Evolutionary conservation across 1,140 invertebrate species (phyloP).

Genomic region (Archegozetes longisetosus): DNA sequence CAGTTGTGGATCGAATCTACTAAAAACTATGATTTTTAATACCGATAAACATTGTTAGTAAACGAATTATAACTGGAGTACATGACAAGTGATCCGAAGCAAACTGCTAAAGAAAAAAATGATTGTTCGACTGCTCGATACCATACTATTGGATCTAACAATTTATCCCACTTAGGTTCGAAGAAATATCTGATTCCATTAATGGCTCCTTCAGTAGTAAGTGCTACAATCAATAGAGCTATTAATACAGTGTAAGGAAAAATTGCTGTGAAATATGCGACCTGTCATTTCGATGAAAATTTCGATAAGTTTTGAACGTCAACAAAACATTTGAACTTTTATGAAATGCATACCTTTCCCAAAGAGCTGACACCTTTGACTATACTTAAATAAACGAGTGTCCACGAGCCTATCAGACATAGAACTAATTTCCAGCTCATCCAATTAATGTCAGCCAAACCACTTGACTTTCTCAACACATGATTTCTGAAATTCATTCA

Average conservation of each 20-base stretch:
- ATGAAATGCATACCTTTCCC: slow-evolving; percentile 28
- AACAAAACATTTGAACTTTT: too few species aligned
- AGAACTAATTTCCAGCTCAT: slow-evolving; percentile 30
- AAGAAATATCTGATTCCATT: slow-evolving; percentile 37
- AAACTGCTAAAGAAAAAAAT: slow-evolving; percentile 87
- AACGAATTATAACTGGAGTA: slow-evolving; percentile 92
- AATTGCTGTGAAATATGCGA: slow-evolving; percentile 41
- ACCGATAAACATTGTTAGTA: slow-evolving; percentile 80
- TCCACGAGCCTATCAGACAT: slow-evolving; percentile 31
- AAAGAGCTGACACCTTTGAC: slow-evolving; percentile 32
- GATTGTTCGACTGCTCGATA: slow-evolving; percentile 86
- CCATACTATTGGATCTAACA: slow-evolving; percentile 25
- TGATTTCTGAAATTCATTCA: background rate
- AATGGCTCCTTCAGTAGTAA: slow-evolving; percentile 33
- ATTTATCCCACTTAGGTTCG: slow-evolving; percentile 26
- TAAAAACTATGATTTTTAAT: background rate
- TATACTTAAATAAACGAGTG: slow-evolving; percentile 31
- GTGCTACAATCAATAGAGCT: slow-evolving; percentile 37
- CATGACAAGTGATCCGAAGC: slow-evolving; percentile 84
- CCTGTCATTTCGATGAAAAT: slow-evolving; percentile 36
- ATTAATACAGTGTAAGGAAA: slow-evolving; percentile 41
- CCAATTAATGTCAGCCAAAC: slow-evolving; percentile 13
- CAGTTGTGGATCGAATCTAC: background rate
- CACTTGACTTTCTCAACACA: slow-evolving; percentile 10
- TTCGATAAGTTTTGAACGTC: too few species aligned